phyloP scores from a whole-genome alignment of 2,113 vertebrate genomes.

The Melierax canorus region DNA sequence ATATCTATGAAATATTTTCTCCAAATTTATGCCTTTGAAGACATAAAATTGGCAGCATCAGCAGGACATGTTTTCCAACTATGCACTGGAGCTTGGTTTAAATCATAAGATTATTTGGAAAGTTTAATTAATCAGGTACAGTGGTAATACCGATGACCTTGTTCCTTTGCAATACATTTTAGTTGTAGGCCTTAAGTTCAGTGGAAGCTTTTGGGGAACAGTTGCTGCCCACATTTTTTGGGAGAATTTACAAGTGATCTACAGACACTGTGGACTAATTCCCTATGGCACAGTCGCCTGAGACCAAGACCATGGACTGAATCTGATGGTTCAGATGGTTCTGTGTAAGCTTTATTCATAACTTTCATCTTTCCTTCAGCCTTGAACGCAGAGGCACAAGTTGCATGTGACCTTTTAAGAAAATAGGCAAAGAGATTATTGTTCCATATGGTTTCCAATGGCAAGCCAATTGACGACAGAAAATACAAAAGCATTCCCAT shows the following conservation, averaged over 20 bases:
- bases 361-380: neutral
- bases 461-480: neutral
- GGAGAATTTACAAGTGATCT: neutral
- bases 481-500: neutral
- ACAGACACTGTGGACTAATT: neutral
- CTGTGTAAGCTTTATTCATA: neutral
- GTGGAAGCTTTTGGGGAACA: neutral
- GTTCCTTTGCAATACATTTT: neutral
- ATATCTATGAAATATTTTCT: neutral
- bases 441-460: neutral
- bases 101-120: neutral
- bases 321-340: neutral
- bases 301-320: neutral
- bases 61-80: neutral
- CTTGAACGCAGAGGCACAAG: neutral
- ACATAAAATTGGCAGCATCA: neutral
- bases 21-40: neutral
- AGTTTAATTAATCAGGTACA: neutral
- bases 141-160: neutral
- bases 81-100: neutral
- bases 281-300: neutral
- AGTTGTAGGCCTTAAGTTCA: neutral
- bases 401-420: neutral
- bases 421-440: neutral
- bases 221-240: neutral